Evolutionary conservation across 2,113 vertebrate genomes (phyloP), one percentile per base, ranked within the genome.

Genomic region (Cephalopterus ornatus): DNA sequence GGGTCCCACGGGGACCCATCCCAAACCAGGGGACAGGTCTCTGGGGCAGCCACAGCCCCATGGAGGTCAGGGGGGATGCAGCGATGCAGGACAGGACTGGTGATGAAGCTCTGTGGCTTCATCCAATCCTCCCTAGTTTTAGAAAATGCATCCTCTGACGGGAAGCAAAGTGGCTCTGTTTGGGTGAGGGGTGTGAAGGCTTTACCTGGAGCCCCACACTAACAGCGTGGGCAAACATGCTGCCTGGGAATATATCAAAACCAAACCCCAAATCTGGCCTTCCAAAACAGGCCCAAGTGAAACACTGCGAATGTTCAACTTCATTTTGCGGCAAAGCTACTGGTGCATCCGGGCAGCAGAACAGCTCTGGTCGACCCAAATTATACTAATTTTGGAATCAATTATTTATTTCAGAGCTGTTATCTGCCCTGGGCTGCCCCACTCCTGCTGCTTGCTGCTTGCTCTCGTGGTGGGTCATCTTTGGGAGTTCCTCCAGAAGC

Each of bases 21-120:
- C 80, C 1, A 8, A n/a, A 27, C 12, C 0, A 0, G 6, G 22
- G 21, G 9, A 16, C 2, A 0, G 12, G 39, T 44, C 59, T 28
- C 24, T 5, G 28, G 42, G 47, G 6, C 52, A 65, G 19, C 42
- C n/a, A 6, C 32, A 35, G 61, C 23, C n/a, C 32, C 4, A 0
- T 0, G 17, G 44, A 35, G 37, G 30, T 18, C n/a, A 21, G 23
- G 0, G 9, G 44, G 77, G 84, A 42, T 56, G 47, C 0, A 2
- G 35, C 14, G 41, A 28, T 27, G 35, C 18, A 46, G 47, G 26
- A 50, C 42, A 42, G 67, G 41, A 58, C 30, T 50, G 58, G 17
- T 70, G n/a, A 20, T 6, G 6, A 71, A 78, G 22, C 46, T 37
- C 11, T 9, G 18, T 24, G 47, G 47, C 14, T 62, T 68, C 55